Conservation (phyloP, 2,888 invertebrate species). For the Copidosoma aretas region DNA sequence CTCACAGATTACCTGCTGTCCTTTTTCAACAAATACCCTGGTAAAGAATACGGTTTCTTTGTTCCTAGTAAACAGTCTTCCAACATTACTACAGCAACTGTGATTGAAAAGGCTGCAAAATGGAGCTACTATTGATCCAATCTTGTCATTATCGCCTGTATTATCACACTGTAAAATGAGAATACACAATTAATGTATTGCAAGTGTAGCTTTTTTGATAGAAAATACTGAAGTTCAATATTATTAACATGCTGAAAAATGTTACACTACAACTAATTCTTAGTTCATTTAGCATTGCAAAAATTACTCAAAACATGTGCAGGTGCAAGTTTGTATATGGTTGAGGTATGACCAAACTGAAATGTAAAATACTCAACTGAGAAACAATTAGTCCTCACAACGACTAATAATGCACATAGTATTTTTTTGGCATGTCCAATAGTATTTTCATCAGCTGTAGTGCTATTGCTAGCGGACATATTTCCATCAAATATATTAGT, state of each 20-base stretch:
- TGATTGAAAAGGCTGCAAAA: slow-evolving; percentile 5
- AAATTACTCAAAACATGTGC: too few species aligned
- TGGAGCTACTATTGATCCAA: neutral
- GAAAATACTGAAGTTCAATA: too few species aligned
- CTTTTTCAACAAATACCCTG: neutral
- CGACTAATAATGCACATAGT: neutral
- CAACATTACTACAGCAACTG: neutral
- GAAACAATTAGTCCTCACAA: neutral
- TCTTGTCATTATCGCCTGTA: neutral
- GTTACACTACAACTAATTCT: too few species aligned
- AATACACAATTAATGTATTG: neutral
- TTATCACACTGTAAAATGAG: too few species aligned
- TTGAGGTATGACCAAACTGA: neutral
- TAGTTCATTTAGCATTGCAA: too few species aligned
- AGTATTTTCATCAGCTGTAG: neutral
- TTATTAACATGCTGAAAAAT: too few species aligned
- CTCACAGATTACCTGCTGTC: neutral
- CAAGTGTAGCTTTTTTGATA: too few species aligned
- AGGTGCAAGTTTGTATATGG: too few species aligned
- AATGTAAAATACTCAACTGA: neutral
- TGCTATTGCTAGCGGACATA: neutral
- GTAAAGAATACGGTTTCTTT: neutral
- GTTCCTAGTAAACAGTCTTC: neutral
- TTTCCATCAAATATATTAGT: neutral
- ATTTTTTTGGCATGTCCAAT: neutral